Evolutionary conservation across 2,113 vertebrate species (phyloP).

Genomic region (Bubo bubo): DNA sequence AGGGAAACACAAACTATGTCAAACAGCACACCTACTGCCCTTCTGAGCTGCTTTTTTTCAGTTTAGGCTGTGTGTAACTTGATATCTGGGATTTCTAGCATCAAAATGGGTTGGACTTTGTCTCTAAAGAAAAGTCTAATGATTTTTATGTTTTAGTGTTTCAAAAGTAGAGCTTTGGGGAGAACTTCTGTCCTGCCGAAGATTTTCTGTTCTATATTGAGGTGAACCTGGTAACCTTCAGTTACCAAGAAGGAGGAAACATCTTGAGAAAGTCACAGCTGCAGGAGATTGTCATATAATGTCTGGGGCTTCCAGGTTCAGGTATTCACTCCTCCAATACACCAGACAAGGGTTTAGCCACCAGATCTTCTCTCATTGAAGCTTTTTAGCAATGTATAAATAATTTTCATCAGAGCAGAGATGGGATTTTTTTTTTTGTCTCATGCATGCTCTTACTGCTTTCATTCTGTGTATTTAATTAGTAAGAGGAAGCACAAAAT

Average conservation of each 20-base stretch:
- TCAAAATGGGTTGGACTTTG: fast-evolving
- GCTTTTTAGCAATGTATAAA: neutral
- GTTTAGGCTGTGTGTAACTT: fast-evolving
- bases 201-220: neutral
- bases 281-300: neutral
- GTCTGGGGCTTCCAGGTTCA: neutral
- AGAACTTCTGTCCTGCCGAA: neutral
- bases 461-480: neutral
- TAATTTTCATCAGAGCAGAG: neutral
- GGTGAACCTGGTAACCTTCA: neutral
- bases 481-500: neutral
- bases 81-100: neutral
- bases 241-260: neutral
- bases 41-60: neutral
- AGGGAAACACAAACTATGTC: neutral
- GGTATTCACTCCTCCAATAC: neutral
- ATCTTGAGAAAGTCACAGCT: fast-evolving
- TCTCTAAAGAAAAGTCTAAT: neutral
- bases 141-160: neutral
- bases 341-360: neutral
- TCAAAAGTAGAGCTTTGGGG: neutral
- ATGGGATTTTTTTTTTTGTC: fast-evolving
- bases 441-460: neutral
- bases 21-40: neutral
- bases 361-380: neutral